A percentile compares a stretch with the other conserved stretches of the same genome.
Conservation (phyloP, 2,113 vertebrate genomes). For the Noturus placidus region DNA sequence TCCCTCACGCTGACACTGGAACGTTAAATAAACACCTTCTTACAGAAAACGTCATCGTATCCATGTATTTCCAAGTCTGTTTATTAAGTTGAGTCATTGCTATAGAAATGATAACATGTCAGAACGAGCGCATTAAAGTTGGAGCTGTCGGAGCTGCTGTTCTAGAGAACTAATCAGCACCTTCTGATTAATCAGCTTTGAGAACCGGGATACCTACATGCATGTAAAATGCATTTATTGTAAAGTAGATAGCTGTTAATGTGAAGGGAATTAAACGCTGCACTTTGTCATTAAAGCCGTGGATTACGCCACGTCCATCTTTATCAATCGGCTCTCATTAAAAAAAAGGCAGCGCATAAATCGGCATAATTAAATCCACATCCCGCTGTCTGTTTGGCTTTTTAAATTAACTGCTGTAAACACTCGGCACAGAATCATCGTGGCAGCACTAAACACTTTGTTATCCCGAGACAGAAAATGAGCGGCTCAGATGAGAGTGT, state of each 20-base stretch:
- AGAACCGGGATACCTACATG: not conserved
- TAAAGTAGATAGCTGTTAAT: not conserved
- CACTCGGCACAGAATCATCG: slow-evolving; percentile 8
- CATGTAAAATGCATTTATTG: not conserved
- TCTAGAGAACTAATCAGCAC: not conserved
- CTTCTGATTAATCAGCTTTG: not conserved
- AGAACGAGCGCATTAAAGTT: not conserved
- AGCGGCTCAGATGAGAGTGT: slow-evolving; percentile 61
- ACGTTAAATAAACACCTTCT: too few relatives aligned
- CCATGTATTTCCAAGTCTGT: not conserved
- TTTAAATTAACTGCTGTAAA: slow-evolving; percentile 19
- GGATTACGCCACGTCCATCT: slow-evolving; percentile 54
- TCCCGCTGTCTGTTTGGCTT: slow-evolving; percentile 30
- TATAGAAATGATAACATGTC: not conserved
- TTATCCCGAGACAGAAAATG: slow-evolving; percentile 9
- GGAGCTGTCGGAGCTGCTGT: not conserved
- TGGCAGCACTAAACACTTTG: not conserved
- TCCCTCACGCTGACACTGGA: not conserved
- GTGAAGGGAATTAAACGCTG: not conserved
- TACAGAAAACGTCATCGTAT: too few relatives aligned
- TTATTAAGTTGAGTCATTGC: not conserved
- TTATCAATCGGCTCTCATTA: slow-evolving; percentile 59
- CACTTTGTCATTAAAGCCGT: slow-evolving; percentile 7
- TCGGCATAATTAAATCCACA: slow-evolving; percentile 70
- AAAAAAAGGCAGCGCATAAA: slow-evolving; percentile 50